These are phyloP conservation scores for Sternarchorhynchus goeldii DNA, from an alignment of 2,797 vertebrate genomes.

Conservation along the genomic window DNA sequence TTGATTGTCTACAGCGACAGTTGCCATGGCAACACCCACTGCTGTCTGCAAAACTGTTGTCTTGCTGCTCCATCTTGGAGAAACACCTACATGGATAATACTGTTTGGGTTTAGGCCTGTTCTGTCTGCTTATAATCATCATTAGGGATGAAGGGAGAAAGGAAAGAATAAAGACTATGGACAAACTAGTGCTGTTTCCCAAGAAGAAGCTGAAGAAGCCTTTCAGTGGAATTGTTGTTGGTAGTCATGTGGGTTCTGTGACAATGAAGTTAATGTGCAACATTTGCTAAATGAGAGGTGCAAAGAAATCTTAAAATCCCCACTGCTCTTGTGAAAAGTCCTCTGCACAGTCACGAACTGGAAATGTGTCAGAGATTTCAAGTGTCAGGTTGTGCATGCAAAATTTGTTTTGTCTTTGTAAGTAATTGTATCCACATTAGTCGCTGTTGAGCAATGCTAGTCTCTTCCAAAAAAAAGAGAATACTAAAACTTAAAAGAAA, in stretches of 20 bases:
- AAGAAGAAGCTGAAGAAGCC: neutral
- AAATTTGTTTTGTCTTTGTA: no score
- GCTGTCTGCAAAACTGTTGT: conserved; percentile 44
- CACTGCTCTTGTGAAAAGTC: no score
- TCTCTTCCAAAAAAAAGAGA: neutral
- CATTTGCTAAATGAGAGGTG: no score
- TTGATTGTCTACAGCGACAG: conserved; percentile 49
- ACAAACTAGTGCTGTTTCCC: conserved; percentile 5
- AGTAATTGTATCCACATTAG: no score
- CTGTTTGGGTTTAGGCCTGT: conserved; percentile 34
- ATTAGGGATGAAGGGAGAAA: conserved; percentile 22
- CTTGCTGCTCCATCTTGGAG: conserved; percentile 38
- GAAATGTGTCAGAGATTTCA: no score
- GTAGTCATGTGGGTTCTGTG: no score
- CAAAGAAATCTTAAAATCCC: no score
- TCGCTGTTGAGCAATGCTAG: no score
- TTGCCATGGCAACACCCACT: conserved; percentile 53
- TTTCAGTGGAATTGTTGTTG: conserved; percentile 1
- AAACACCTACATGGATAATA: conserved; percentile 47
- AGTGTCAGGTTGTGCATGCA: no score
- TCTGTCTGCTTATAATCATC: conserved; percentile 29
- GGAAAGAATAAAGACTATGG: conserved; percentile 10
- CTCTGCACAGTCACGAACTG: no score
- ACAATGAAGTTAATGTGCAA: no score
- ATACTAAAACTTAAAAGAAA: no score